Percentiles rank a stretch among this genome's conserved stretches.
phyloP scores from a whole-genome alignment of 2,113 vertebrate genomes.

The Tyrannus savana region DNA sequence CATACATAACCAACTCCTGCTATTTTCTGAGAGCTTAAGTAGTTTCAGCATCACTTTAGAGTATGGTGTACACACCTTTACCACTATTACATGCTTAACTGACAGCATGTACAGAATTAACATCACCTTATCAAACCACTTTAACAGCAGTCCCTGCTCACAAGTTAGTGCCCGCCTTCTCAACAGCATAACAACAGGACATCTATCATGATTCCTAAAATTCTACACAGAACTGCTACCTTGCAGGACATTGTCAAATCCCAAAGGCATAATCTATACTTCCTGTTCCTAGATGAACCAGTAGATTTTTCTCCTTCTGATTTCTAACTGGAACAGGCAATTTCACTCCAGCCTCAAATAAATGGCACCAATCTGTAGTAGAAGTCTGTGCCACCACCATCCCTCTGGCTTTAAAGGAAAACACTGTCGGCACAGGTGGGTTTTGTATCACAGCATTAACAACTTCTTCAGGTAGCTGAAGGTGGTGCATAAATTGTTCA shows the following conservation, averaged over 20 bases:
- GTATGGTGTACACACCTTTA: background rate
- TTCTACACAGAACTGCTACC: background rate
- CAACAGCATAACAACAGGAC: fast-evolving
- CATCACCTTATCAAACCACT: background rate
- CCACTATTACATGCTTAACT: background rate
- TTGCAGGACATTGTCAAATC: background rate
- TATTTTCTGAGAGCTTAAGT: background rate
- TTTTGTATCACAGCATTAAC: background rate
- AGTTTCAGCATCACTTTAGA: background rate
- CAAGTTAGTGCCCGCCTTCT: background rate
- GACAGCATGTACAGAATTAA: background rate
- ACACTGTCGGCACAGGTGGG: background rate
- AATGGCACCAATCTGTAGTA: background rate
- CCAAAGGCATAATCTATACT: fast-evolving
- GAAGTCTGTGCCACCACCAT: background rate
- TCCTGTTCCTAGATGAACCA: fast-evolving
- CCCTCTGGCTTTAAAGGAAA: background rate
- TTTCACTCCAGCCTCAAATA: background rate
- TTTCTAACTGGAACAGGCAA: background rate
- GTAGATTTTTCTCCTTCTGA: background rate
- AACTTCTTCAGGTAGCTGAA: background rate
- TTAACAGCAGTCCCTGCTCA: background rate
- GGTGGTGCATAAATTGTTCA: background rate
- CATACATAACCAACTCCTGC: background rate
- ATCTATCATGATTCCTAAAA: fast-evolving